A percentile compares a stretch with the other conserved stretches of the same genome.
These are phyloP conservation scores for Gila robusta DNA, from an alignment of 2,797 vertebrate genomes.

Conservation along the genomic window DNA sequence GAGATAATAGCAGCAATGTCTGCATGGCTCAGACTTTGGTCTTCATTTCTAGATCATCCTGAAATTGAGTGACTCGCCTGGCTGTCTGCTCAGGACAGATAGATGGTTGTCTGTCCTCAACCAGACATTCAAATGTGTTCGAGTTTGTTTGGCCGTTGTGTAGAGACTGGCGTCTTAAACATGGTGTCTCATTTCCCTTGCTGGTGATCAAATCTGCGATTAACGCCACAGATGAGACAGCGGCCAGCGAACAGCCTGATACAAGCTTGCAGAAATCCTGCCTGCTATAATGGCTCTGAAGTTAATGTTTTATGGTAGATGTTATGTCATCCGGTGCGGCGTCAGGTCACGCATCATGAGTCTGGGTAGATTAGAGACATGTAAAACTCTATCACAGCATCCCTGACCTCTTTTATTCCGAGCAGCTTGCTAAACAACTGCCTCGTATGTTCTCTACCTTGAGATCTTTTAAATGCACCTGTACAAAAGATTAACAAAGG, in stretches of 20 bases:
- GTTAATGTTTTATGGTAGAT: slow-evolving; percentile 37
- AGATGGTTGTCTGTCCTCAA: slow-evolving; percentile 30
- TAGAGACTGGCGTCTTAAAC: slow-evolving; percentile 39
- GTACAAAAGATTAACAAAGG: neutral
- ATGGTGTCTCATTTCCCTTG: slow-evolving; percentile 44
- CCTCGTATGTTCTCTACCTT: neutral
- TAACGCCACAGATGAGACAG: slow-evolving; percentile 34
- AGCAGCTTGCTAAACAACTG: neutral
- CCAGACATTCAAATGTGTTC: slow-evolving; percentile 18
- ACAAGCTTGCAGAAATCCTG: slow-evolving; percentile 10
- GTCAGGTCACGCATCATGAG: slow-evolving; percentile 23
- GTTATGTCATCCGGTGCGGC: slow-evolving; percentile 33
- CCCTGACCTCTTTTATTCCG: slow-evolving; percentile 26
- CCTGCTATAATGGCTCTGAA: slow-evolving; percentile 6
- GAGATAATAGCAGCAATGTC: neutral
- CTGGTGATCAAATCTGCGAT: slow-evolving; percentile 45
- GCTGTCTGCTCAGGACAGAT: slow-evolving; percentile 21
- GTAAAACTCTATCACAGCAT: slow-evolving; percentile 26
- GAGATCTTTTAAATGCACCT: neutral
- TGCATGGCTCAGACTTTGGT: neutral
- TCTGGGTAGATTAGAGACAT: slow-evolving; percentile 21
- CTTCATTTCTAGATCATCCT: slow-evolving; percentile 26
- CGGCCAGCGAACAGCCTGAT: neutral
- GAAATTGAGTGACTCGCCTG: slow-evolving; percentile 14
- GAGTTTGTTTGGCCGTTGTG: slow-evolving; percentile 42